Evolutionary conservation across 2,113 vertebrate species (phyloP), one percentile per base, ranked within the genome.

Genomic region (Cheilinus undulatus): DNA sequence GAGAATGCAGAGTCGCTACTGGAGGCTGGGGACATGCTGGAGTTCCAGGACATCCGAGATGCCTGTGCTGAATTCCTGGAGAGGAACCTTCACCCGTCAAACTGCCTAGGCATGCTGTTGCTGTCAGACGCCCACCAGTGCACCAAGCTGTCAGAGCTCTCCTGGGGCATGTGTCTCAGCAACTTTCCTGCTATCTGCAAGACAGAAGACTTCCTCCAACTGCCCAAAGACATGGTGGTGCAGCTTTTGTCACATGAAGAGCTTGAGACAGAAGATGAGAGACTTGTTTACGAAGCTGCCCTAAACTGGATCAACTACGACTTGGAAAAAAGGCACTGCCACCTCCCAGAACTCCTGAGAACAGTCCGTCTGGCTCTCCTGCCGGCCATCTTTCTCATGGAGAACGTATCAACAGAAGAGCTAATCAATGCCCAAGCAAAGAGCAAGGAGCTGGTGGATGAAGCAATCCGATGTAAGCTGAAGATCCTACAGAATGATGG

Each of bases 21-120:
- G 65, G 94, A 96, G 76, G 95, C 95, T 2, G 95, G 94, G 10
- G 95, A 96, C 89, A 96, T 96, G 95, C 81, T 96, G 57, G 95
- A 96, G 87, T 96, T 96, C 82, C 95, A 95, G 79, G 95, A 96
- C 86, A 95, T 95, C 81, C 93, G 95, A 1, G 95, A 96, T 23
- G 95, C 95, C 40, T 95, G 94, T 0, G 95, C 95, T 0, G 95
- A 95, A 71, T 96, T 96, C 69, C 85, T 95, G 10, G 94, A 95
- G 84, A 93, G 92, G 69, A 95, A 95, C 87, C 94, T 96, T 42
- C 90, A 95, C 59, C 94, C 94, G 1, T 86, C 93, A 62, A 96
- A 96, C 84, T 96, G 95, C 70, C 91, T 96, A 13, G 94, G 94
- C 66, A 95, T 95, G 94, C 86, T 96, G 82, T 48, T 95, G 66